Percentiles rank a stretch among this genome's conserved stretches.
Evolutionary conservation across 2,888 invertebrate species (phyloP).

Genomic region (Augiades crinisus): DNA sequence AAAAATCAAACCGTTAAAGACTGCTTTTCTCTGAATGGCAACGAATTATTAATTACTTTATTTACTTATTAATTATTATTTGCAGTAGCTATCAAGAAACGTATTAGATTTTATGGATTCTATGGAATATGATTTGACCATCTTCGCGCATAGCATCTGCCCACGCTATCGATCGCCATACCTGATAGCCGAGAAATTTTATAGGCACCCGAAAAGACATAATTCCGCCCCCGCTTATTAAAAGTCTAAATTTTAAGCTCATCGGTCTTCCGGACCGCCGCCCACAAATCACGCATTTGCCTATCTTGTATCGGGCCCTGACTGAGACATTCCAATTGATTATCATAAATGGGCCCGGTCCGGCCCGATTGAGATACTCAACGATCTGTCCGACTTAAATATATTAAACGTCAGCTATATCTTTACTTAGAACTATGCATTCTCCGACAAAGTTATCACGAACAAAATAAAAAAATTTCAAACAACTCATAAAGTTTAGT

Average conservation of each 20-base stretch:
- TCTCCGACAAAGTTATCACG: neutral
- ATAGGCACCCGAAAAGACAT: constrained; percentile 46
- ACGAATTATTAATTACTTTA: too few species aligned
- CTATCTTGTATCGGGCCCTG: constrained; percentile 44
- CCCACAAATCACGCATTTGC: constrained; percentile 52
- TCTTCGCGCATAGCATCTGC: constrained; percentile 49
- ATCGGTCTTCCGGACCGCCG: constrained; percentile 56
- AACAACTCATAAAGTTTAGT: neutral
- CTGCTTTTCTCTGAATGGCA: too few species aligned
- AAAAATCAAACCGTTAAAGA: too few species aligned
- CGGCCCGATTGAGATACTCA: constrained; percentile 42
- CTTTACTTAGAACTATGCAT: constrained; percentile 11
- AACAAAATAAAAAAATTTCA: neutral
- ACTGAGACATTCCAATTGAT: constrained; percentile 54
- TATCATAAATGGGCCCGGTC: constrained; percentile 57
- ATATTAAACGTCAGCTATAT: neutral
- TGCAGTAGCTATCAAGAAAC: constrained; percentile 34
- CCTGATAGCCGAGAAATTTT: constrained; percentile 50
- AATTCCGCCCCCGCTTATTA: constrained; percentile 49
- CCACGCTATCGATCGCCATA: constrained; percentile 46
- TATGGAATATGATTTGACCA: constrained; percentile 45
- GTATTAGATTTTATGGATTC: constrained; percentile 34
- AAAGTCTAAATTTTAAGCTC: constrained; percentile 44
- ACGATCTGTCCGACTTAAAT: neutral
- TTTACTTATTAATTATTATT: constrained; percentile 17